Evolutionary conservation across 2,888 invertebrate genomes (phyloP).

Genomic region (Cheilosia vulpina): DNA sequence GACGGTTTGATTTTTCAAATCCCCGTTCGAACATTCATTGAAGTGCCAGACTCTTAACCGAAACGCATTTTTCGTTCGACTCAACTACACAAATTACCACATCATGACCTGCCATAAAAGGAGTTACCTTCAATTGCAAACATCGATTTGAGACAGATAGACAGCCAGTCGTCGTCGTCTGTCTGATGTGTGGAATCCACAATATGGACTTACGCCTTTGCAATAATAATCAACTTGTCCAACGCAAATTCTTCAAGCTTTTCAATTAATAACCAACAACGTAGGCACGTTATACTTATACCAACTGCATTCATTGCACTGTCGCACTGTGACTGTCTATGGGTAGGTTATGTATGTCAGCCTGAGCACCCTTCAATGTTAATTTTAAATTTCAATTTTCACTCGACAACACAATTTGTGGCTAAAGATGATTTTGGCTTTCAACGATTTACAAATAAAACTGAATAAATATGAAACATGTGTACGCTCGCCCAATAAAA

Average conservation of each 20-base stretch:
- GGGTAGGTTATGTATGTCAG: not conserved
- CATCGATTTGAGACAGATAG: slow-evolving; percentile 44
- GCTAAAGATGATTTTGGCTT: not conserved
- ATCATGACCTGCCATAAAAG: slow-evolving; percentile 18
- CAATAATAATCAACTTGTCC: slow-evolving; percentile 26
- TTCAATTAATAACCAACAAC: slow-evolving; percentile 16
- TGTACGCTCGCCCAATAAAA: slow-evolving; percentile 23
- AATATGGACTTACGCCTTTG: slow-evolving; percentile 31
- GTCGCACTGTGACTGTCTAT: not conserved
- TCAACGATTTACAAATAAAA: slow-evolving; percentile 25
- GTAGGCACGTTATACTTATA: not conserved
- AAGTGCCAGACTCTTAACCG: not conserved
- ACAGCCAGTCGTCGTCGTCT: slow-evolving; percentile 37
- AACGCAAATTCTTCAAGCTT: not conserved
- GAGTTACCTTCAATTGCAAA: slow-evolving; percentile 36
- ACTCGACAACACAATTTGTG: not conserved
- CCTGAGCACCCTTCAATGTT: slow-evolving; percentile 15
- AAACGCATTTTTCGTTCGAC: not conserved
- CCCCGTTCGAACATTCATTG: not conserved
- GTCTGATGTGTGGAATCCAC: slow-evolving; percentile 2
- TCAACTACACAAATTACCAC: slow-evolving; percentile 29
- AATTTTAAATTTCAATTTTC: slow-evolving; percentile 20
- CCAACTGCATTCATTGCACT: not conserved
- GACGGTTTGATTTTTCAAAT: not conserved
- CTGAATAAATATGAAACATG: slow-evolving; percentile 21